Evolutionary conservation across 2,797 vertebrate species (phyloP).

Genomic region (Sarcoramphus papa): DNA sequence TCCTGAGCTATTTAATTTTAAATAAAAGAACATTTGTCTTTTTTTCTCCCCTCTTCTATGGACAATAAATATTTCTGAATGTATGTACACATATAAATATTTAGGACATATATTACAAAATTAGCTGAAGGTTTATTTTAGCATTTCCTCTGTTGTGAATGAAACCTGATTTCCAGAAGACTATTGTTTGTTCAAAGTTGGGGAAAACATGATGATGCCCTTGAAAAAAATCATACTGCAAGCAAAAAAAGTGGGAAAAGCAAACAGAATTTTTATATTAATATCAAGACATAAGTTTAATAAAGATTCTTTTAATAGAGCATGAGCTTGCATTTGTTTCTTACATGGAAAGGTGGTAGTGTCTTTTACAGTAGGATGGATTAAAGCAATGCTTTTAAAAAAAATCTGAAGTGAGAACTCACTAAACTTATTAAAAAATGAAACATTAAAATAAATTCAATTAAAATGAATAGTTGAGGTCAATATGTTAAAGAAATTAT

Average conservation of each 20-base stretch:
- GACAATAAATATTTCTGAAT: background rate
- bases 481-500: background rate
- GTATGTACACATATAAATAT: background rate
- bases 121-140: background rate
- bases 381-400: background rate
- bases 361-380: background rate
- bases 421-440: background rate
- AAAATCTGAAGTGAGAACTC: background rate
- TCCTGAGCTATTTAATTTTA: background rate
- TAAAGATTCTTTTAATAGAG: background rate
- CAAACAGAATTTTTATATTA: background rate
- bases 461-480: background rate
- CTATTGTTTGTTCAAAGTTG: background rate
- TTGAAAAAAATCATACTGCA: background rate
- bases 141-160: background rate
- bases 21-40: background rate
- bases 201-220: background rate
- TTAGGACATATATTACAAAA: background rate
- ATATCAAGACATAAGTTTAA: background rate
- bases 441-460: background rate
- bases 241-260: background rate
- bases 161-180: background rate
- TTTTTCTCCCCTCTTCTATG: background rate
- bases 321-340: background rate
- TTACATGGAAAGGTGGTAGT: background rate